Percentiles rank a stretch among this genome's conserved stretches.
Conservation (phyloP, 2,113 vertebrate species). For the human region DNA sequence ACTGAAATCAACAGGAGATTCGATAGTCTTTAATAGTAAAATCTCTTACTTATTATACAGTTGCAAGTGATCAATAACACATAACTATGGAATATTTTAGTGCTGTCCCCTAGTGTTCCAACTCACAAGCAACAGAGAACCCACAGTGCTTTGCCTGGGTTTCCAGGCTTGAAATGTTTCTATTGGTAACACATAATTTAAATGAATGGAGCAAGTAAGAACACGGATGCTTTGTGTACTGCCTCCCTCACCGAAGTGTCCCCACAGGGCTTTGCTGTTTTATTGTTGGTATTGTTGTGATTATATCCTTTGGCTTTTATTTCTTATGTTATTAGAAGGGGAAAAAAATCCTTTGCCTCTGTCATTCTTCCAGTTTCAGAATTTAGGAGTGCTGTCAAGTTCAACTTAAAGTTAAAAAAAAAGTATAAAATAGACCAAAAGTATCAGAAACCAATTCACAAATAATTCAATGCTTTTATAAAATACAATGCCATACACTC, state of each 20-base stretch:
- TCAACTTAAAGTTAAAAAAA: constrained; percentile 1
- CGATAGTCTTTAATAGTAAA: constrained; percentile 40
- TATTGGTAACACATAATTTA: not conserved
- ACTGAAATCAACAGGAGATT: constrained; percentile 42
- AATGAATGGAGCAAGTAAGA: not conserved
- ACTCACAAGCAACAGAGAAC: constrained; percentile 72
- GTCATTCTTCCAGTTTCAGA: not conserved
- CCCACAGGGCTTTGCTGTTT: not conserved
- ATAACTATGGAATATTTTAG: constrained; percentile 73
- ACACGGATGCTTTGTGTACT: not conserved
- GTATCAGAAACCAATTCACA: not conserved
- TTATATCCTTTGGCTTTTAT: not conserved
- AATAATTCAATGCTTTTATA: not conserved
- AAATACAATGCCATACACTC: not conserved
- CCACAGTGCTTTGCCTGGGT: not conserved
- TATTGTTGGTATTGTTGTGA: not conserved
- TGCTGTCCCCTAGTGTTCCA: constrained; percentile 83
- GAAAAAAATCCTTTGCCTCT: not conserved
- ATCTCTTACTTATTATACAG: constrained; percentile 38
- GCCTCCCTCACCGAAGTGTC: not conserved
- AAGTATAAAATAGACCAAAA: not conserved
- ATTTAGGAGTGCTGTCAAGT: not conserved
- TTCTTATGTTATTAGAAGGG: not conserved
- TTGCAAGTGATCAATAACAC: constrained; percentile 69
- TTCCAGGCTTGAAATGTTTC: not conserved